These are phyloP conservation scores for Calidris pygmaea DNA, from an alignment of 2,113 vertebrate genomes.

Conservation along the genomic window DNA sequence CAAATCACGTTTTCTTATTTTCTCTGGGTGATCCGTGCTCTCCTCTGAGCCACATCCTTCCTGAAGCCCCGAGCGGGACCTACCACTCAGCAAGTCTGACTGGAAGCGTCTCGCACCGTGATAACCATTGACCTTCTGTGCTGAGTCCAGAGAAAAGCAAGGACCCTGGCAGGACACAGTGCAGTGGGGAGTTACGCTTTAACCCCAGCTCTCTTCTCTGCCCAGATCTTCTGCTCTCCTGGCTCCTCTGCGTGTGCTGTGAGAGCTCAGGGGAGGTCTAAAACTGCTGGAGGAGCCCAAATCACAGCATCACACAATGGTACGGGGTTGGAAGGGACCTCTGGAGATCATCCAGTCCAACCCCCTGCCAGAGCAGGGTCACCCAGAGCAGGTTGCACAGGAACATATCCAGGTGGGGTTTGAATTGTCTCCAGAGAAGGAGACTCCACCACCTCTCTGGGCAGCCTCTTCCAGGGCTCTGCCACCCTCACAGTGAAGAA, in stretches of 20 bases:
- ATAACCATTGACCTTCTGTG: neutral
- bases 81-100: neutral
- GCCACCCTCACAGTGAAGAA: neutral
- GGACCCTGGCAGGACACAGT: accelerated
- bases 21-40: neutral
- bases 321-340: neutral
- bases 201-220: neutral
- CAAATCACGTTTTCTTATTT: neutral
- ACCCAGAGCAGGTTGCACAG: neutral
- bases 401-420: neutral
- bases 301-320: neutral
- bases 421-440: neutral
- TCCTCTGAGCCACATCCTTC: neutral
- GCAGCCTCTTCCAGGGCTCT: neutral
- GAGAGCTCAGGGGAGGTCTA: neutral
- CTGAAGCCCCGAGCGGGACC: neutral
- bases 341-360: neutral
- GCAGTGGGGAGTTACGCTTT: constrained; percentile 18
- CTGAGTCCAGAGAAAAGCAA: neutral
- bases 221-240: neutral
- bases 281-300: neutral
- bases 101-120: neutral
- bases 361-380: neutral
- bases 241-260: neutral
- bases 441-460: neutral